Evolutionary conservation across 2,888 invertebrate genomes (phyloP).

Genomic region (Spodoptera exigua): DNA sequence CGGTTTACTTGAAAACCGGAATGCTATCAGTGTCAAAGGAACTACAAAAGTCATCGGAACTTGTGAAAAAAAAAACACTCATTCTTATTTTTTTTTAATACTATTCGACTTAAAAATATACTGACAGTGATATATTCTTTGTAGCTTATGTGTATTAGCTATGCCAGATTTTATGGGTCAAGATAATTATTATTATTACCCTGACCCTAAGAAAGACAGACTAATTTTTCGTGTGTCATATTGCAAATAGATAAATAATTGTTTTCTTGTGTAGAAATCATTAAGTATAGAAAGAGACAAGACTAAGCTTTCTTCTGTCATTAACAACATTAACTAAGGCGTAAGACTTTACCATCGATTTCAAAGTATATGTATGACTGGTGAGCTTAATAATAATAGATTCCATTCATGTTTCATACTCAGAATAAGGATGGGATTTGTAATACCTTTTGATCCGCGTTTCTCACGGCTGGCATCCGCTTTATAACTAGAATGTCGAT

Average conservation of each 20-base stretch:
- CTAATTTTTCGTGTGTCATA: too few relatives aligned
- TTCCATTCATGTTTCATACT: slow-evolving; percentile 32
- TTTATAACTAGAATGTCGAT: slow-evolving; percentile 47
- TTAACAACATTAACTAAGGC: not conserved
- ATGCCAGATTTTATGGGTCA: too few relatives aligned
- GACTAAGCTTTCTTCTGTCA: too few relatives aligned
- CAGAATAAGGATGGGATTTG: slow-evolving; percentile 45
- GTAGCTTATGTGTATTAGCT: too few relatives aligned
- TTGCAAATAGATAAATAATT: too few relatives aligned
- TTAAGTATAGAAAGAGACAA: too few relatives aligned
- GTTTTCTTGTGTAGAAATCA: too few relatives aligned
- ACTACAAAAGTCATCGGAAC: not conserved
- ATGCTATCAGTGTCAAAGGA: slow-evolving; percentile 14
- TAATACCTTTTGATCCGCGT: slow-evolving; percentile 35
- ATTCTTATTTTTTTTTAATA: not conserved
- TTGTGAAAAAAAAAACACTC: not conserved
- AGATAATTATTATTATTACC: too few relatives aligned
- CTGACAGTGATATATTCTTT: too few relatives aligned
- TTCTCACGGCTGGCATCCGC: slow-evolving; percentile 60
- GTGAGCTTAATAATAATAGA: slow-evolving; percentile 14
- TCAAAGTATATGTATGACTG: not conserved
- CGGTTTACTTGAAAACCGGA: slow-evolving; percentile 43
- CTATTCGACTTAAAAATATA: not conserved
- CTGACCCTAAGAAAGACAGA: too few relatives aligned
- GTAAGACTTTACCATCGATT: not conserved